Evolutionary conservation across 2,888 invertebrate genomes (phyloP).

Genomic region (Cephalotes varians): DNA sequence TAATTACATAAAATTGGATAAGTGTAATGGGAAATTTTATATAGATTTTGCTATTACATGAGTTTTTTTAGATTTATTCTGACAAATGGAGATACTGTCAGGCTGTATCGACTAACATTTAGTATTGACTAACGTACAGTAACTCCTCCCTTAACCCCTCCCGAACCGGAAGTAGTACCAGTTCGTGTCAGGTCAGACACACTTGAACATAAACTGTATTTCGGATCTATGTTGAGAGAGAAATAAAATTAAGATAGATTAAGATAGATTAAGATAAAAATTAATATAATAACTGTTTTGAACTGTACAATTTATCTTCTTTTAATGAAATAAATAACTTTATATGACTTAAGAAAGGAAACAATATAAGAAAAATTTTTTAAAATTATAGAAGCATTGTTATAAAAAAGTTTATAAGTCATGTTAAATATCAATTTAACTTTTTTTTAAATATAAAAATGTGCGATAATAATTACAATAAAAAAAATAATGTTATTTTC

Average conservation of each 20-base stretch:
- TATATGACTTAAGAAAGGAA: background rate
- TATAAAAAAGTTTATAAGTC: background rate
- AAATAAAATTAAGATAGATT: slow-evolving; percentile 59
- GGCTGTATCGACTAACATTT: slow-evolving; percentile 66
- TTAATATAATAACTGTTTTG: background rate
- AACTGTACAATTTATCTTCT: background rate
- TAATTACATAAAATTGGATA: background rate
- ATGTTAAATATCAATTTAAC: background rate
- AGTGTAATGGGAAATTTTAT: background rate
- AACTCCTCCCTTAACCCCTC: slow-evolving; percentile 5
- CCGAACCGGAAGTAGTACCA: slow-evolving; percentile 76
- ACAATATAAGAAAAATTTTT: background rate
- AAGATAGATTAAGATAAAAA: slow-evolving; percentile 56
- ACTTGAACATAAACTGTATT: slow-evolving; percentile 44
- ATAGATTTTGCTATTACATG: background rate
- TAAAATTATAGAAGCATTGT: background rate
- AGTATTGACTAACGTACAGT: slow-evolving; percentile 71
- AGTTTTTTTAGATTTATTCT: background rate
- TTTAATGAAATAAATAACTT: background rate
- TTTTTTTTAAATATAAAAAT: background rate
- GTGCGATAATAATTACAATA: background rate
- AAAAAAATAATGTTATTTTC: background rate
- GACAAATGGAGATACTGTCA: slow-evolving; percentile 1
- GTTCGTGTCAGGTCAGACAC: slow-evolving; percentile 77
- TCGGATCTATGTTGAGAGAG: background rate